phyloP scores from a whole-genome alignment of 2,797 vertebrate species.

The Buceros bicornis region DNA sequence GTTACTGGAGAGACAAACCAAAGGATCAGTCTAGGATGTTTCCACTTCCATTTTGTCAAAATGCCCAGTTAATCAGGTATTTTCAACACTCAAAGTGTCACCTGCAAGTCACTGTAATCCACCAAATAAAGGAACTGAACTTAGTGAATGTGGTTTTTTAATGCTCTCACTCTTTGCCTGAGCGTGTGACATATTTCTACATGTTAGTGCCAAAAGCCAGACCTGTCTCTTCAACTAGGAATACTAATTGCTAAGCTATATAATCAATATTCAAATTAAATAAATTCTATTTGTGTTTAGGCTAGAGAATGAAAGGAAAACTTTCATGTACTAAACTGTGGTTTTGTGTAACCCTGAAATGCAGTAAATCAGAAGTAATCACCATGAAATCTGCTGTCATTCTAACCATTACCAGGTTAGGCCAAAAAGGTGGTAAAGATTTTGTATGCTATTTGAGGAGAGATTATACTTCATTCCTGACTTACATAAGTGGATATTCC shows the following conservation, averaged over 20 bases:
- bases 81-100: neutral
- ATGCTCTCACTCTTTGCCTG: neutral
- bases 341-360: neutral
- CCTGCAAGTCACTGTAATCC: neutral
- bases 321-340: neutral
- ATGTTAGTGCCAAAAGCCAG: neutral
- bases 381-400: neutral
- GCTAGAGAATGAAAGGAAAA: neutral
- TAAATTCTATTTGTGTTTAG: neutral
- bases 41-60: neutral
- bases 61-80: neutral
- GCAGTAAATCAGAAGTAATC: neutral
- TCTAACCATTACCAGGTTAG: neutral
- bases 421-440: neutral
- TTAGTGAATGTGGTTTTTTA: neutral
- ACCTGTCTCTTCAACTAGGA: neutral
- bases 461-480: neutral
- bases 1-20: constrained; percentile 3
- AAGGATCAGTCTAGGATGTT: neutral
- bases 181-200: neutral
- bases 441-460: neutral
- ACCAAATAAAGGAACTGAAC: neutral
- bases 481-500: neutral
- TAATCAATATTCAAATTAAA: neutral
- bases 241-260: neutral